phyloP scores from a whole-genome alignment of 2,888 invertebrate species.

The Rhorus exstirpatorius region DNA sequence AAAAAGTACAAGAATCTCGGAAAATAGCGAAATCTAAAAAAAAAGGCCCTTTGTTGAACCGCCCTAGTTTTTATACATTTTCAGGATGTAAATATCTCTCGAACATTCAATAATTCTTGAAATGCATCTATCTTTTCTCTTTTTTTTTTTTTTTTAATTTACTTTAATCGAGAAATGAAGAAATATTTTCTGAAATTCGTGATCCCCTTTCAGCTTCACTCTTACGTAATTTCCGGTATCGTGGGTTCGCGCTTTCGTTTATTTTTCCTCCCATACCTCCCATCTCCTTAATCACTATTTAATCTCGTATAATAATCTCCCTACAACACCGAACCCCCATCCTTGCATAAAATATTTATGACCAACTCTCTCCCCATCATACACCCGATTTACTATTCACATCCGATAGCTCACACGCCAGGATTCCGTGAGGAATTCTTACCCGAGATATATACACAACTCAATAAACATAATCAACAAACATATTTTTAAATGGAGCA shows the following conservation, averaged over 20 bases:
- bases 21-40: no score
- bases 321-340: background rate
- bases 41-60: no score
- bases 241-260: constrained; percentile 43
- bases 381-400: constrained; percentile 30
- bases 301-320: constrained; percentile 42
- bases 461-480: constrained; percentile 14
- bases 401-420: constrained; percentile 44
- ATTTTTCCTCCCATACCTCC: constrained; percentile 17
- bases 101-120: constrained; percentile 1
- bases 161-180: background rate
- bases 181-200: constrained; percentile 44
- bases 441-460: constrained; percentile 9
- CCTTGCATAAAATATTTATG: constrained; percentile 42
- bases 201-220: constrained; percentile 13
- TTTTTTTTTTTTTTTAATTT: background rate
- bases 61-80: no score
- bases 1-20: no score
- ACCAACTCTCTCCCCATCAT: constrained; percentile 27
- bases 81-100: background rate
- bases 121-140: background rate
- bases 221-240: constrained; percentile 57
- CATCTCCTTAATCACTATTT: constrained; percentile 45
- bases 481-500: background rate
- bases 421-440: constrained; percentile 53